Conservation (phyloP, 2,797 vertebrate species). For the Hephaestus fuliginosus region DNA sequence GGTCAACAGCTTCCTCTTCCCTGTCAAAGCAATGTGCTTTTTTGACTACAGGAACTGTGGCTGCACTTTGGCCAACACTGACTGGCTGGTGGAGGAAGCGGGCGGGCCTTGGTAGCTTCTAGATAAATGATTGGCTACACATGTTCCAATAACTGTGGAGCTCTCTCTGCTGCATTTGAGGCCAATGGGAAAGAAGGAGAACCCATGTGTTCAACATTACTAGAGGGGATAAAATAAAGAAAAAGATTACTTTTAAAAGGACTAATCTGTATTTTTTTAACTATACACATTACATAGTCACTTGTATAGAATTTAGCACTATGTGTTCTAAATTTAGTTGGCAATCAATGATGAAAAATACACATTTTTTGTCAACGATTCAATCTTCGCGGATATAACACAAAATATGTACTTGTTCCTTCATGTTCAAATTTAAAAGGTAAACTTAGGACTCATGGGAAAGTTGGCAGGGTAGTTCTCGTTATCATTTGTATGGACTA, state of each 20-base stretch:
- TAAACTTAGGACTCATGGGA: not conserved
- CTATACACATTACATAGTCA: not conserved
- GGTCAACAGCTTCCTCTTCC: conserved; percentile 44
- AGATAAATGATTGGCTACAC: conserved; percentile 66
- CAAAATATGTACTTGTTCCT: not conserved
- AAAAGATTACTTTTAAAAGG: not conserved
- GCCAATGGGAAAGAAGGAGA: conserved; percentile 3
- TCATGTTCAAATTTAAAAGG: not conserved
- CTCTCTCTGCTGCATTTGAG: conserved; percentile 46
- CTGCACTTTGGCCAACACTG: conserved; percentile 46
- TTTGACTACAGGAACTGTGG: conserved; percentile 75
- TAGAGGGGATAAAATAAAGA: not conserved
- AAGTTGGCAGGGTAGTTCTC: not conserved
- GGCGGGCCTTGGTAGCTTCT: conserved; percentile 50
- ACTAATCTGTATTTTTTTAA: not conserved
- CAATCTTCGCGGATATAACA: not conserved
- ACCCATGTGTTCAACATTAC: not conserved
- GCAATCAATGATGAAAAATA: no score
- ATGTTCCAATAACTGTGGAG: conserved; percentile 26
- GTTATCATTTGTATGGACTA: not conserved
- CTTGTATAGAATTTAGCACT: no score
- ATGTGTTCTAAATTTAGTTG: not conserved
- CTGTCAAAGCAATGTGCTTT: conserved; percentile 77
- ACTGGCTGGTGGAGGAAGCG: conserved; percentile 63
- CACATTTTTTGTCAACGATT: not conserved